Base-by-base conservation (phyloP, 1,140 invertebrate genomes). In the Hycleus cichorii region DNA sequence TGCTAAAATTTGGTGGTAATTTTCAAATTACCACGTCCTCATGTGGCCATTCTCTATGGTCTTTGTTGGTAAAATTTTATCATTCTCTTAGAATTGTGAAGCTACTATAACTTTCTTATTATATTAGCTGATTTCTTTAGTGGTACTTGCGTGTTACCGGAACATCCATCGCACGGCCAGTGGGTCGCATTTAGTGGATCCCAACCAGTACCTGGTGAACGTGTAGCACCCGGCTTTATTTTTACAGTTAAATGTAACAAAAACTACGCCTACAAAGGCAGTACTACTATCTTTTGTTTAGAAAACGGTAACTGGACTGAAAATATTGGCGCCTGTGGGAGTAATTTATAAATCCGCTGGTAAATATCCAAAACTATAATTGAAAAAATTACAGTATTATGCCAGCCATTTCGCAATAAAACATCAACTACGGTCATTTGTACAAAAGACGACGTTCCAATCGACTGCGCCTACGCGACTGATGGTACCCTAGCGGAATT, bases 91-190 rank as follows among this genome's bases (percentile, higher is more conserved):
- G 18, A 18, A 18, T 18, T 18, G 18, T 18, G 1, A 18, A 1
- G 18, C 18, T 18, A 18, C 18, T 18, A 18, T 18, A 18, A 18
- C 18, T 18, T 18, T n/a, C n/a, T n/a, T 18, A 18, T 18, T 18
- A 18, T 18, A 18, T 18, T 18, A 18, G 18, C 18, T 18, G 18
- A 18, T 18, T 18, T 18, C 18, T 32, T 8, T 49, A 54, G 61
- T 12, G 59, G 39, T 39, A 47, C 40, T 10, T 65, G 60, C 18
- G 10, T 12, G 5, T 59, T 64, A 26, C 65, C 65, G 6, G 5
- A n/a, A 3, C 57, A 67, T n/a, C 65, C 65, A 0, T 49, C 38
- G n/a, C 45, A 50, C 8, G 65, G 65, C 3, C 38, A 57, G 46
- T 67, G 65, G 65, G 7, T 11, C 4, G 26, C 54, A n/a, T 49